Conservation (phyloP, 2,113 vertebrate genomes). For the Hipposideros armiger region DNA sequence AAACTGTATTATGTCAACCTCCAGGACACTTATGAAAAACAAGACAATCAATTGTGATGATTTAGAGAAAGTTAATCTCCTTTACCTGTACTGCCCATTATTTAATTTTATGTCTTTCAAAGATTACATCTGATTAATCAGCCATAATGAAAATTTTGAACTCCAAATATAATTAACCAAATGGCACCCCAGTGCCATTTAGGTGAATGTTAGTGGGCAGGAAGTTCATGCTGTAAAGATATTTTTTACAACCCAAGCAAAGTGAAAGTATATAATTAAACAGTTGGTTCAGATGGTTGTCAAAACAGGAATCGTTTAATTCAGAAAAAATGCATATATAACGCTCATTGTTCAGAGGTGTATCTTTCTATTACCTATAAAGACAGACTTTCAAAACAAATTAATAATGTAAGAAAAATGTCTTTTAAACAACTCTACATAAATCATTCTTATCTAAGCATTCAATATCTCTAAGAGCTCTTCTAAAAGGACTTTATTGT, state of each 20-base stretch:
- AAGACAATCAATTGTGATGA: constrained; percentile 35
- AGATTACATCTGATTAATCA: constrained; percentile 76
- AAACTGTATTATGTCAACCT: not conserved
- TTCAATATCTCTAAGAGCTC: constrained; percentile 53
- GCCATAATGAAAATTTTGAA: constrained; percentile 71
- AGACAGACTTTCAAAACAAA: constrained; percentile 37
- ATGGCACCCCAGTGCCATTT: constrained; percentile 62
- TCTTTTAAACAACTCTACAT: not conserved
- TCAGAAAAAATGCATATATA: constrained; percentile 15
- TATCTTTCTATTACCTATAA: not conserved
- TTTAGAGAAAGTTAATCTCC: constrained; percentile 64
- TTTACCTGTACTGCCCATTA: constrained; percentile 44
- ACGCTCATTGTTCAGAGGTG: not conserved
- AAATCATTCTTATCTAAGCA: constrained; percentile 51
- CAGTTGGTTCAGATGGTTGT: not conserved
- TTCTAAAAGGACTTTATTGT: constrained; percentile 14
- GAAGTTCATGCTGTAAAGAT: constrained; percentile 54
- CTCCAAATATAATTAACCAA: constrained; percentile 79
- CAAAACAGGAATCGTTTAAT: not conserved
- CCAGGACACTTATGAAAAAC: not conserved
- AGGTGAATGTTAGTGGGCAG: constrained; percentile 61
- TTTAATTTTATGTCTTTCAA: constrained; percentile 75
- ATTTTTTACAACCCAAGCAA: constrained; percentile 54
- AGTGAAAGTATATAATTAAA: constrained; percentile 10
- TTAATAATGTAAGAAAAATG: not conserved